These are phyloP conservation scores for Vandiemenella viatica DNA, from an alignment of 2,888 invertebrate genomes.

Conservation along the genomic window DNA sequence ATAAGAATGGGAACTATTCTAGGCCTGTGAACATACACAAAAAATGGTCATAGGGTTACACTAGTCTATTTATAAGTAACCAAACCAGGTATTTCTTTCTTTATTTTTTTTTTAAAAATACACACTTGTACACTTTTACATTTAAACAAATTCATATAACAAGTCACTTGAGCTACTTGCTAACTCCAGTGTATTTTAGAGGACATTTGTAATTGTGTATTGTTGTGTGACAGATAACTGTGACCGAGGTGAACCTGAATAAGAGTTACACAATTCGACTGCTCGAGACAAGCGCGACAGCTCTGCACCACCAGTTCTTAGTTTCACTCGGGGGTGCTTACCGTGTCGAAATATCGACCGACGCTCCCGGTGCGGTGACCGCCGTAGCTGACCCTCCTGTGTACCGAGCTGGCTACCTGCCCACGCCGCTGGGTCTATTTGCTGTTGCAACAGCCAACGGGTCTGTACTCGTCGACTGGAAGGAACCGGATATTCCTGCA, in stretches of 20 bases:
- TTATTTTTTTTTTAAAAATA: too few relatives aligned
- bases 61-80: too few relatives aligned
- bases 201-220: too few relatives aligned
- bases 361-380: conserved; percentile 25
- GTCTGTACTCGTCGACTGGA: conserved; percentile 51
- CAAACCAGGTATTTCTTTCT: too few relatives aligned
- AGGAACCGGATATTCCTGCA: conserved; percentile 28
- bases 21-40: too few relatives aligned
- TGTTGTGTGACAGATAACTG: conserved; percentile 35
- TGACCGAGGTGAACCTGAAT: conserved; percentile 33
- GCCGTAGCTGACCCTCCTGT: conserved; percentile 35
- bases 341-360: conserved; percentile 34
- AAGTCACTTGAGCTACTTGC: too few relatives aligned
- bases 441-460: conserved; percentile 43
- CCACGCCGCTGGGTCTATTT: conserved; percentile 46
- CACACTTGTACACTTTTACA: too few relatives aligned
- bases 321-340: conserved; percentile 37
- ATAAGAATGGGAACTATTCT: too few relatives aligned
- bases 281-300: conserved; percentile 30
- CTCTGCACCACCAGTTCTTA: conserved; percentile 23
- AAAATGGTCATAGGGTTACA: too few relatives aligned
- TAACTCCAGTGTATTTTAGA: too few relatives aligned
- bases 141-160: too few relatives aligned
- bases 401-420: conserved; percentile 36
- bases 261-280: too few relatives aligned